phyloP scores from a whole-genome alignment of 2,888 invertebrate genomes.

The Sminthurinus aureus region DNA sequence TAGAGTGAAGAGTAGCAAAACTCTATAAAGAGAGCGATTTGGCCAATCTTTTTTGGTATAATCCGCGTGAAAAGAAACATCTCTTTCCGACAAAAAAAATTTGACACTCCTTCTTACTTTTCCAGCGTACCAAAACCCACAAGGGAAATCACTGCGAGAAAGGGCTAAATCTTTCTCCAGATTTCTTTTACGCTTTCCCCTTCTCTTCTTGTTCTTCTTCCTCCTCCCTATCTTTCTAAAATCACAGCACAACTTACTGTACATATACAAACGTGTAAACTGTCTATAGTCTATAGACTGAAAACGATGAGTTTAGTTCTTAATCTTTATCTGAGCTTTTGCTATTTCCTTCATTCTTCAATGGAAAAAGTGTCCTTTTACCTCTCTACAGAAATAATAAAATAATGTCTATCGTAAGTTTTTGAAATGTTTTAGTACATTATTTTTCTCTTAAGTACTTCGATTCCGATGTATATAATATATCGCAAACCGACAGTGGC shows the following conservation, averaged over 20 bases:
- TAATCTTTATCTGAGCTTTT: too few species aligned
- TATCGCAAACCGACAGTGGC: too few species aligned
- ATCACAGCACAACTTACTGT: neutral
- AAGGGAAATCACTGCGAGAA: constrained; percentile 55
- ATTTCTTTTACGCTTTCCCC: constrained; percentile 35
- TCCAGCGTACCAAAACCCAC: constrained; percentile 54
- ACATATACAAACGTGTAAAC: too few species aligned
- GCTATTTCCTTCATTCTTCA: too few species aligned
- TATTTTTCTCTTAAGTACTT: too few species aligned
- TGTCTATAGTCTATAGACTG: too few species aligned
- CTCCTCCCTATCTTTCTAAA: constrained; percentile 22
- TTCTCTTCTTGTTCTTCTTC: constrained; percentile 44
- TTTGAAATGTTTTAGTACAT: too few species aligned
- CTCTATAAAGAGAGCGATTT: constrained; percentile 59
- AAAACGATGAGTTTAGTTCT: too few species aligned
- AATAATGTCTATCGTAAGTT: too few species aligned
- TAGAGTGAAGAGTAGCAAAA: constrained; percentile 55
- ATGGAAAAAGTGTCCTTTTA: too few species aligned
- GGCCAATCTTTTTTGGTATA: constrained; percentile 59
- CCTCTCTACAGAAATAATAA: too few species aligned
- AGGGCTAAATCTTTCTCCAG: constrained; percentile 41
- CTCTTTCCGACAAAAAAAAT: constrained; percentile 55
- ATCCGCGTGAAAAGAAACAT: constrained; percentile 60
- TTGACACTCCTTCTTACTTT: constrained; percentile 56
- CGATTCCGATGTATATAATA: too few species aligned